phyloP scores from a whole-genome alignment of 2,113 vertebrate genomes.

The Electrona antarctica region DNA sequence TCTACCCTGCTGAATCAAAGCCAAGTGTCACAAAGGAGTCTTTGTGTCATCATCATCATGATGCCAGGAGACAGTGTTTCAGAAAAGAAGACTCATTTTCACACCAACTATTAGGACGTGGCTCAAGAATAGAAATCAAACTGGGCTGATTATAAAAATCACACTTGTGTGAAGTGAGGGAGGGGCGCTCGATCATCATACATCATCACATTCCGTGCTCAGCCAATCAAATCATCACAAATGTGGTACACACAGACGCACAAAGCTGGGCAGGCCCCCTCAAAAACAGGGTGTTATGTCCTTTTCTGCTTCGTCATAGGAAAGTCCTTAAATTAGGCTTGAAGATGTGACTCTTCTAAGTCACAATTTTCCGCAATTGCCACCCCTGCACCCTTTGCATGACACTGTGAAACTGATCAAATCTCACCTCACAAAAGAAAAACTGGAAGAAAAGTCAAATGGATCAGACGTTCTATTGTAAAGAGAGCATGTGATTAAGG shows the following conservation, averaged over 20 bases:
- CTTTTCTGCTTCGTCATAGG: too few species aligned
- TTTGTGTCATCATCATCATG: slow-evolving; percentile 70
- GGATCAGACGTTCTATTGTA: slow-evolving; percentile 2
- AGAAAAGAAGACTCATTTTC: slow-evolving; percentile 71
- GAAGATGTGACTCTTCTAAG: slow-evolving; percentile 52
- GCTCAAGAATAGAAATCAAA: slow-evolving; percentile 74
- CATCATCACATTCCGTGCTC: too few species aligned
- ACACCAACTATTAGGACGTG: slow-evolving; percentile 62
- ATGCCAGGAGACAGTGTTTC: slow-evolving; percentile 65
- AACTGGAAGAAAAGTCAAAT: background rate
- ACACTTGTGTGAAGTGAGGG: too few species aligned
- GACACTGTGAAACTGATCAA: slow-evolving; percentile 23
- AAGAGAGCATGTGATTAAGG: slow-evolving; percentile 30
- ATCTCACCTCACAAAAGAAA: slow-evolving; percentile 14
- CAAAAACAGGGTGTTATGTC: too few species aligned
- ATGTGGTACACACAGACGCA: slow-evolving; percentile 65
- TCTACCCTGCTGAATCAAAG: slow-evolving; percentile 59
- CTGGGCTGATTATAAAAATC: slow-evolving; percentile 56
- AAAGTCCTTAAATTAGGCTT: background rate
- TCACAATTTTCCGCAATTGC: slow-evolving; percentile 4
- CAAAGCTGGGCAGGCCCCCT: too few species aligned
- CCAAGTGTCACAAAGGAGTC: slow-evolving; percentile 69
- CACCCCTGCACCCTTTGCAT: slow-evolving; percentile 16
- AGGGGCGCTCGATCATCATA: too few species aligned
- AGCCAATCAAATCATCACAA: too few species aligned